A percentile compares a stretch with the other conserved stretches of the same genome.
phyloP scores from a whole-genome alignment of 2,113 vertebrate species.

The Leptobrachium leishanense region DNA sequence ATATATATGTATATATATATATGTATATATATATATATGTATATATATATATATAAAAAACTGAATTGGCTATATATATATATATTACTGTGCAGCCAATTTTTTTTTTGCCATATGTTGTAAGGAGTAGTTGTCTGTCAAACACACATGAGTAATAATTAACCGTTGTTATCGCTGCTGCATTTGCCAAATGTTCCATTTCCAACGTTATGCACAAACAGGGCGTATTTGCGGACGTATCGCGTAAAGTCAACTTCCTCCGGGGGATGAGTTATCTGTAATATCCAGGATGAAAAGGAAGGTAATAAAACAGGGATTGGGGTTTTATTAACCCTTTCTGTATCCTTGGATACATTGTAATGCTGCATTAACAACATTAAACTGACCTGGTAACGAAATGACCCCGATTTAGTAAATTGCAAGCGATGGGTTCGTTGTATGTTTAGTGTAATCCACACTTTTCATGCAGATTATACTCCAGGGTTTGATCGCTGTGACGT shows the following conservation, averaged over 20 bases:
- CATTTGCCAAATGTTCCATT: slow-evolving; percentile 9
- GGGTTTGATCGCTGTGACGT: too few species aligned
- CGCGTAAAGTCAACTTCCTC: not conserved
- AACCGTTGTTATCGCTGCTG: slow-evolving; percentile 19
- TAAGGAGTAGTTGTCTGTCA: not conserved
- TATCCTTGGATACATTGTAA: not conserved
- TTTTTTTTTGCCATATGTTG: not conserved
- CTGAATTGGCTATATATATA: too few species aligned
- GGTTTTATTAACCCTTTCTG: not conserved
- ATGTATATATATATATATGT: too few species aligned
- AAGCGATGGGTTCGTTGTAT: too few species aligned
- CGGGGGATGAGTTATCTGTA: not conserved
- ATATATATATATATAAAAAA: too few species aligned
- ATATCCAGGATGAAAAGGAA: not conserved
- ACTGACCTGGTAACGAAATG: too few species aligned
- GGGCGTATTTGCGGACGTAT: not conserved
- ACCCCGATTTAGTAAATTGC: too few species aligned
- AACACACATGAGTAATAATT: slow-evolving; percentile 14
- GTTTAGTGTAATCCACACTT: too few species aligned
- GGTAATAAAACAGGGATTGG: not conserved
- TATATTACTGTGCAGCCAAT: too few species aligned
- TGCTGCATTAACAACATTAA: too few species aligned
- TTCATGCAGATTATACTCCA: too few species aligned
- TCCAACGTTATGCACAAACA: slow-evolving; percentile 7
- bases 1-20: too few species aligned